These are phyloP conservation scores for Leptatherina wallacei DNA, from an alignment of 2,797 vertebrate species.

Conservation along the genomic window DNA sequence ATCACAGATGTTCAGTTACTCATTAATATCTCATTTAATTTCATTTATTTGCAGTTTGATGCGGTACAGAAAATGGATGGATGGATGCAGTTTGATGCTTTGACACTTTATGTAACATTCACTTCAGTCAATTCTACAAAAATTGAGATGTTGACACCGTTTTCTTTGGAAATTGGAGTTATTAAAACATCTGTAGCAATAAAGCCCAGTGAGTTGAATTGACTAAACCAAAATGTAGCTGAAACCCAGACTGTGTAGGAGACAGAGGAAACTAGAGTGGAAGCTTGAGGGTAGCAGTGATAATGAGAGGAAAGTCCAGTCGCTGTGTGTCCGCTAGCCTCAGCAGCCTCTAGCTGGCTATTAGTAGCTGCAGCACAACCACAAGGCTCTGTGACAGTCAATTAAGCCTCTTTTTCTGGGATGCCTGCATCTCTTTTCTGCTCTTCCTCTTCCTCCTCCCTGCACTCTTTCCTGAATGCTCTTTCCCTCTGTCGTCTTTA, in stretches of 20 bases:
- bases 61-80: too few relatives aligned
- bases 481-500: slow-evolving; percentile 56
- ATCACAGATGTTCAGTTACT: slow-evolving; percentile 6
- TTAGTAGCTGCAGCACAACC: slow-evolving; percentile 69
- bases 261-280: slow-evolving; percentile 47
- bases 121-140: not conserved
- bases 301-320: slow-evolving; percentile 77
- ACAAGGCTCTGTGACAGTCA: slow-evolving; percentile 87
- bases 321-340: slow-evolving; percentile 69
- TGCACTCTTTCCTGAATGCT: slow-evolving; percentile 35
- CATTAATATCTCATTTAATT: slow-evolving; percentile 36
- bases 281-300: slow-evolving; percentile 52
- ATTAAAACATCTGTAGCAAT: slow-evolving; percentile 15
- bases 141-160: not conserved
- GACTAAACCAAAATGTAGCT: slow-evolving; percentile 29
- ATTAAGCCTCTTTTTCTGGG: slow-evolving; percentile 91
- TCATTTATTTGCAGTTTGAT: slow-evolving; percentile 15
- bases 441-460: slow-evolving; percentile 53
- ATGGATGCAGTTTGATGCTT: slow-evolving; percentile 14
- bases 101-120: not conserved
- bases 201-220: slow-evolving; percentile 20
- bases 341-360: slow-evolving; percentile 74
- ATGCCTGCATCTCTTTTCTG: slow-evolving; percentile 56
- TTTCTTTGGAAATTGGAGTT: slow-evolving; percentile 22
- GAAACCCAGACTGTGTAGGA: slow-evolving; percentile 41